phyloP scores from a whole-genome alignment of 2,113 vertebrate species.

The Dicentrarchus labrax region DNA sequence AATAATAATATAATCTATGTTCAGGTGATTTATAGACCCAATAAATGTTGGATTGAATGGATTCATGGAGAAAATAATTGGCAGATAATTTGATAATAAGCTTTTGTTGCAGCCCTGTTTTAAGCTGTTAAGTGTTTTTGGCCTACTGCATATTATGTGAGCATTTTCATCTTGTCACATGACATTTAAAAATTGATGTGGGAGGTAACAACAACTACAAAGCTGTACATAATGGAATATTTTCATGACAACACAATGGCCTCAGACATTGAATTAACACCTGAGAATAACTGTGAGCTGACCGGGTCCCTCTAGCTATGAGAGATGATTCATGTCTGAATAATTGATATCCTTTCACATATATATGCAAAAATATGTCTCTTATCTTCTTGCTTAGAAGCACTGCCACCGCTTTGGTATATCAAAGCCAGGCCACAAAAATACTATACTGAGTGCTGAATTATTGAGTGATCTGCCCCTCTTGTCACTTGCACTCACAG shows the following conservation, averaged over 20 bases:
- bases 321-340: slow-evolving; percentile 20
- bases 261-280: neutral
- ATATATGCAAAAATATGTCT: slow-evolving; percentile 32
- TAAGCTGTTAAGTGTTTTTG: neutral
- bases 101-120: neutral
- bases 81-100: neutral
- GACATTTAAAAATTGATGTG: neutral
- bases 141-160: neutral
- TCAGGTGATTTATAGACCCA: too few species aligned
- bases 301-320: neutral
- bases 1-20: too few species aligned
- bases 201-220: neutral
- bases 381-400: slow-evolving; percentile 25
- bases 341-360: slow-evolving; percentile 23
- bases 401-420: slow-evolving; percentile 22
- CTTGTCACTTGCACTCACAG: slow-evolving; percentile 42
- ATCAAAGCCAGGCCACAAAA: slow-evolving; percentile 55
- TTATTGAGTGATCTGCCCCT: slow-evolving; percentile 42
- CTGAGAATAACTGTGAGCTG: neutral
- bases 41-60: too few species aligned
- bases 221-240: neutral
- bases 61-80: neutral
- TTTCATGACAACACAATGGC: neutral
- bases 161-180: neutral
- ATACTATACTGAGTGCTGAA: slow-evolving; percentile 46